A percentile compares a stretch with the other conserved stretches of the same genome.
These are phyloP conservation scores for Perizoma flavofasciatum DNA, from an alignment of 2,888 invertebrate species.

Conservation along the genomic window DNA sequence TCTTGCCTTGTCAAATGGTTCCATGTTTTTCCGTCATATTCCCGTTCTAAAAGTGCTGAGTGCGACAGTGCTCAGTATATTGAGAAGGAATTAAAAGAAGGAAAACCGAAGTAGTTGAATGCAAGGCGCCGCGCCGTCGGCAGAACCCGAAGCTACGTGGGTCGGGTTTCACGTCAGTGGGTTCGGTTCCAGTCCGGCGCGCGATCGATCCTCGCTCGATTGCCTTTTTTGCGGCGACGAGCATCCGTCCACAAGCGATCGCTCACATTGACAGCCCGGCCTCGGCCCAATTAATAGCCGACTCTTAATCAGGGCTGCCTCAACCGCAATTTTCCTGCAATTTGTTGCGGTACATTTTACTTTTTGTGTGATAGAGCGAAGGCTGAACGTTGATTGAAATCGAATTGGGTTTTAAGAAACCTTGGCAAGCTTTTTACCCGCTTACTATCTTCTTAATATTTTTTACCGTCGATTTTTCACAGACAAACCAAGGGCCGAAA, in stretches of 20 bases:
- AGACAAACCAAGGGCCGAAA: not conserved
- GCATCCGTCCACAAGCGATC: conserved; percentile 23
- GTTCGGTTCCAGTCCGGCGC: conserved; percentile 13
- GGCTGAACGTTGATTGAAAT: conserved; percentile 24
- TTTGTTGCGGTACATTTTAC: conserved; percentile 19
- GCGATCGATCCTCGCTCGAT: conserved; percentile 30
- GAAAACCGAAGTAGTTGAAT: too few relatives aligned
- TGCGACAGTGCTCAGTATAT: too few relatives aligned
- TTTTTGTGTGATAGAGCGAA: conserved; percentile 12
- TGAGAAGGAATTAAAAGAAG: too few relatives aligned
- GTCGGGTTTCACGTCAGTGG: not conserved
- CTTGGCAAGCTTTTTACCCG: conserved; percentile 1
- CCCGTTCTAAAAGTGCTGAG: too few relatives aligned
- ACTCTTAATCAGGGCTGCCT: conserved; percentile 22
- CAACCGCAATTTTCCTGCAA: conserved; percentile 23
- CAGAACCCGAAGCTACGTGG: conserved; percentile 9
- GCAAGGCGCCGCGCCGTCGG: too few relatives aligned
- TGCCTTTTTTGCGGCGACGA: conserved; percentile 34
- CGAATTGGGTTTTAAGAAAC: conserved; percentile 15
- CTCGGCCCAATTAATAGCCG: conserved; percentile 43
- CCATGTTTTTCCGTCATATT: too few relatives aligned
- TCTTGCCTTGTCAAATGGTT: too few relatives aligned
- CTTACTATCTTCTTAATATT: conserved; percentile 5
- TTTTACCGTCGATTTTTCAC: conserved; percentile 7
- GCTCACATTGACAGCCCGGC: conserved; percentile 28